Conservation (phyloP, 2,888 invertebrate genomes). For the Tetragonisca angustula region DNA sequence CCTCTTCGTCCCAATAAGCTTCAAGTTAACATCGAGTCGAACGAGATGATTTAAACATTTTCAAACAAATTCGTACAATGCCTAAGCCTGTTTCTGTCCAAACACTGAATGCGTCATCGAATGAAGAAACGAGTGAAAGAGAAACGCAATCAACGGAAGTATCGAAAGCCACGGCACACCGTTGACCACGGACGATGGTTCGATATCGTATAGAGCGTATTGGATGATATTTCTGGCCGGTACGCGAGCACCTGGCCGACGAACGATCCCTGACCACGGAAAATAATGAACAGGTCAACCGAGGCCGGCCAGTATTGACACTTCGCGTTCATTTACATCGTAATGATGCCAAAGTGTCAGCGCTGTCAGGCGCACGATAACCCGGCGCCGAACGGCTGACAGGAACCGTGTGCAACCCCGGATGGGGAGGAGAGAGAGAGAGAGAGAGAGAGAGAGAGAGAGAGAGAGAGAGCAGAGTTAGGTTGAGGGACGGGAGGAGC, state of each 20-base stretch:
- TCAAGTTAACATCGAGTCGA: no score
- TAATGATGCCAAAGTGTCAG: conserved; percentile 76
- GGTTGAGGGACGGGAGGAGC: conserved; percentile 34
- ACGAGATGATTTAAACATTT: no score
- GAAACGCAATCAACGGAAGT: not conserved
- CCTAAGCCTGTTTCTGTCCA: no score
- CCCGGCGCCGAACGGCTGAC: conserved; percentile 41
- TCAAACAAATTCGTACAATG: no score
- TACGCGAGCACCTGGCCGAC: conserved; percentile 1
- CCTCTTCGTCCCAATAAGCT: no score
- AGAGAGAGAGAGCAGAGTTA: conserved; percentile 15
- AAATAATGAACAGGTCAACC: conserved; percentile 72
- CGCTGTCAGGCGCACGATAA: conserved; percentile 72
- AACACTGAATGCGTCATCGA: no score
- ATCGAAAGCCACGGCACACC: not conserved
- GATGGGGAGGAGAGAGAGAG: conserved; percentile 20
- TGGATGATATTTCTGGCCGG: conserved; percentile 35
- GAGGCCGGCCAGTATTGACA: conserved; percentile 65
- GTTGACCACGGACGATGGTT: not conserved
- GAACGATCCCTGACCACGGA: conserved; percentile 59
- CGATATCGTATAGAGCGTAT: conserved; percentile 20
- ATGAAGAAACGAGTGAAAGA: no score
- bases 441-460: conserved; percentile 21
- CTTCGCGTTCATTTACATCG: conserved; percentile 74
- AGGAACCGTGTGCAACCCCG: conserved; percentile 28